These are phyloP conservation scores for Druceiella hillmani DNA, from an alignment of 2,888 invertebrate genomes.

Conservation along the genomic window DNA sequence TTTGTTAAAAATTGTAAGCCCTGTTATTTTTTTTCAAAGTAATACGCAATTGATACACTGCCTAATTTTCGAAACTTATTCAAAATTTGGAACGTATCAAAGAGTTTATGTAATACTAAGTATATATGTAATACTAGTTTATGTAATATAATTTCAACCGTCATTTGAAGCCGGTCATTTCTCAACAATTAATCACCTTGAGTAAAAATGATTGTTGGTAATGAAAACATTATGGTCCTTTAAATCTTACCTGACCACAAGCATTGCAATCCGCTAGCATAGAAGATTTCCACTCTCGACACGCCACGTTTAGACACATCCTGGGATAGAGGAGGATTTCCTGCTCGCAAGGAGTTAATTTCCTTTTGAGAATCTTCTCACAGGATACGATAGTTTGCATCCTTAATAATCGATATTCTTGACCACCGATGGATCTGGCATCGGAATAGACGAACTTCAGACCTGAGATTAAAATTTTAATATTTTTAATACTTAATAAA, in stretches of 20 bases:
- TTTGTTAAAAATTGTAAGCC: too few species aligned
- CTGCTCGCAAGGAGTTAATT: slow-evolving; percentile 59
- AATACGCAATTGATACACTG: too few species aligned
- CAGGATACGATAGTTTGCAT: slow-evolving; percentile 57
- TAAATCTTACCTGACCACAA: slow-evolving; percentile 56
- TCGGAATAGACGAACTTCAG: slow-evolving; percentile 50
- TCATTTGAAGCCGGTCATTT: too few species aligned
- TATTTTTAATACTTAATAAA: background rate
- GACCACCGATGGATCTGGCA: slow-evolving; percentile 44
- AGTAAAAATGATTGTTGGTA: too few species aligned
- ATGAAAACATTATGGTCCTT: too few species aligned
- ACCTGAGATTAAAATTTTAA: slow-evolving; percentile 33
- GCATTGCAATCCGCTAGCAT: slow-evolving; percentile 48
- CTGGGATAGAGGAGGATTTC: slow-evolving; percentile 65
- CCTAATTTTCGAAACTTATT: too few species aligned
- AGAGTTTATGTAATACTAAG: too few species aligned
- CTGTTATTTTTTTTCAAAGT: too few species aligned
- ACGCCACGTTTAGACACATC: slow-evolving; percentile 50
- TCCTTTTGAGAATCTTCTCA: slow-evolving; percentile 52
- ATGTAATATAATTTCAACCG: too few species aligned
- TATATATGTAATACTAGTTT: too few species aligned
- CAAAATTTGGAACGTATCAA: too few species aligned
- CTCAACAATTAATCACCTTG: too few species aligned
- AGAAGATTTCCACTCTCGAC: slow-evolving; percentile 50
- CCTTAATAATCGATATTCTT: slow-evolving; percentile 58